Evolutionary conservation across 2,888 invertebrate genomes (phyloP).

Genomic region (Dryobotodes eremita): DNA sequence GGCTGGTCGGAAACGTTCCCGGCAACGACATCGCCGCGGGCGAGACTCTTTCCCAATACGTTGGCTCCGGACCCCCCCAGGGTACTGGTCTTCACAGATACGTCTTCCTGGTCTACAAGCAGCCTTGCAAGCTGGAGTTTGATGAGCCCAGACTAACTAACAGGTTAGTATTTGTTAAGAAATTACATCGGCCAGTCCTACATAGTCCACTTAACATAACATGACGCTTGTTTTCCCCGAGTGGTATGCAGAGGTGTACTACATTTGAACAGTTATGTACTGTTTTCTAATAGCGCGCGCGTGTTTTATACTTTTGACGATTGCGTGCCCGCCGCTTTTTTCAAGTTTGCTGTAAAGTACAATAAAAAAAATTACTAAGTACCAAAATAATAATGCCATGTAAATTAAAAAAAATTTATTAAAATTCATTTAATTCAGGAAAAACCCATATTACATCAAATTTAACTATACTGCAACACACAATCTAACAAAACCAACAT

Average conservation of each 20-base stretch:
- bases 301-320: neutral
- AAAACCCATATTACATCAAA: too few species aligned
- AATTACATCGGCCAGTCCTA: neutral
- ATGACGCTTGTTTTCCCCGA: neutral
- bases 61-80: slow-evolving; percentile 96
- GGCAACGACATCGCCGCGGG: slow-evolving; percentile 93
- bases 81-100: slow-evolving; percentile 95
- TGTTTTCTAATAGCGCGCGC: neutral
- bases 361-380: neutral
- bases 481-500: too few species aligned
- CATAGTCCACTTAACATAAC: neutral
- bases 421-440: too few species aligned
- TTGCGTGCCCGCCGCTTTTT: neutral
- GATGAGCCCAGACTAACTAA: slow-evolving; percentile 90
- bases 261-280: neutral
- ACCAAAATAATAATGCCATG: neutral
- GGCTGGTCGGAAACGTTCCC: slow-evolving; percentile 95
- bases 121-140: slow-evolving; percentile 91
- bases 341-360: neutral
- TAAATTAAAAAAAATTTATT: too few species aligned
- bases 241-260: neutral
- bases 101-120: slow-evolving; percentile 94
- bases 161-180: slow-evolving; percentile 72
- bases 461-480: too few species aligned
- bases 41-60: slow-evolving; percentile 94